Percentiles rank a stretch among this genome's conserved stretches.
These are phyloP conservation scores for Xylota sylvarum DNA, from an alignment of 2,888 invertebrate species.

Conservation along the genomic window DNA sequence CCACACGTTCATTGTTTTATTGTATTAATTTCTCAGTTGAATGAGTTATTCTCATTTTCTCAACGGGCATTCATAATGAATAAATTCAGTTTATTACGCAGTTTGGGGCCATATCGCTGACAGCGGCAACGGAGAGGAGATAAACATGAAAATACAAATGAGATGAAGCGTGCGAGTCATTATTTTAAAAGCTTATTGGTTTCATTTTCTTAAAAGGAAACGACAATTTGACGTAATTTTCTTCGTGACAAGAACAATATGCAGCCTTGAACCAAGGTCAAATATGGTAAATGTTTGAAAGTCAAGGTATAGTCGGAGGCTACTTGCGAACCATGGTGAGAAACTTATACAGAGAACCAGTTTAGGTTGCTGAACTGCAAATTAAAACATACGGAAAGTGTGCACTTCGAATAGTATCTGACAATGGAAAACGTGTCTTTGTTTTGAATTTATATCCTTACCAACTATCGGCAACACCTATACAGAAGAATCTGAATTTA, in stretches of 20 bases:
- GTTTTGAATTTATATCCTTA: no score
- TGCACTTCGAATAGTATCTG: no score
- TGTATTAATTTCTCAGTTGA: constrained; percentile 26
- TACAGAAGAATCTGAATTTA: no score
- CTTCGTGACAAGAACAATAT: constrained; percentile 1
- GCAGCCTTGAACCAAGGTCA: background rate
- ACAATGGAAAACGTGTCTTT: no score
- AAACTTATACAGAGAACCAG: no score
- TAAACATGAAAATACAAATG: constrained; percentile 17
- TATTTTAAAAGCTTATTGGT: constrained; percentile 22
- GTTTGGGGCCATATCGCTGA: constrained; percentile 26
- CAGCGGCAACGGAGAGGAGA: background rate
- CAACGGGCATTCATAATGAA: constrained; percentile 9
- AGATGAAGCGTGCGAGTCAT: constrained; percentile 37
- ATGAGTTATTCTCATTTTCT: constrained; percentile 20
- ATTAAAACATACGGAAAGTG: no score
- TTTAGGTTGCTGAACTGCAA: no score
- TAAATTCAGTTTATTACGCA: constrained; percentile 45
- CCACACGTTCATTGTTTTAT: constrained; percentile 36
- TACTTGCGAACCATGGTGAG: no score
- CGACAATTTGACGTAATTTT: background rate
- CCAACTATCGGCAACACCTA: no score
- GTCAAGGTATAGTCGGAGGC: no score
- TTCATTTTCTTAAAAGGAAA: constrained; percentile 1
- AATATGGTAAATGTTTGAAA: background rate